Percentiles rank a stretch among this genome's conserved stretches.
phyloP scores from a whole-genome alignment of 2,888 invertebrate species.

The Dysmachus trigonus region DNA sequence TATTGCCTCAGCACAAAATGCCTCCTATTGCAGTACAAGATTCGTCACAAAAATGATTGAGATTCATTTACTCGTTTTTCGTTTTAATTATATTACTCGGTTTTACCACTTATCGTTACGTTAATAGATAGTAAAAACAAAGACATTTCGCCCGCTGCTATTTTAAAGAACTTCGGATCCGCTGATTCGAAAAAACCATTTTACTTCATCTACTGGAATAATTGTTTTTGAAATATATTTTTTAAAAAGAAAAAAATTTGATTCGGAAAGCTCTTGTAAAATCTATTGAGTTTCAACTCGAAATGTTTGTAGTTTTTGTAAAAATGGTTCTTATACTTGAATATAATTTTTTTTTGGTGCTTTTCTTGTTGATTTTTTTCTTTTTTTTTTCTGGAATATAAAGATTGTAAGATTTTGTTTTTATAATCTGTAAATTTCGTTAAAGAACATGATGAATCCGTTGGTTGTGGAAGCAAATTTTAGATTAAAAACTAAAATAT shows the following conservation, averaged over 20 bases:
- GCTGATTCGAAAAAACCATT: not conserved
- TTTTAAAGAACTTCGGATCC: not conserved
- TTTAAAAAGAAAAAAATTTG: not conserved
- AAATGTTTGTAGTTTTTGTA: not conserved
- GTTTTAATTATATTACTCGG: slow-evolving; percentile 21
- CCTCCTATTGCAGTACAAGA: not conserved
- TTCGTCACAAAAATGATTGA: slow-evolving; percentile 17
- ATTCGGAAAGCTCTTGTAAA: slow-evolving; percentile 6
- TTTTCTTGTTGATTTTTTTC: not conserved
- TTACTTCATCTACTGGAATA: not conserved
- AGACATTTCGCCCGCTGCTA: not conserved
- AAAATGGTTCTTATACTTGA: not conserved
- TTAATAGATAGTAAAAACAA: not conserved
- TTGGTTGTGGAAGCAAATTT: not conserved
- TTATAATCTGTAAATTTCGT: not conserved
- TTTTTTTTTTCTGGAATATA: not conserved
- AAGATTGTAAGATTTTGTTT: not conserved
- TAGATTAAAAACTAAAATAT: not conserved
- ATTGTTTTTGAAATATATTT: not conserved
- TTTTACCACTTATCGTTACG: not conserved
- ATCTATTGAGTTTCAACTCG: not conserved
- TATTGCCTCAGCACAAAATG: slow-evolving; percentile 32
- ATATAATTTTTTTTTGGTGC: not conserved
- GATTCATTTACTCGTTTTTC: slow-evolving; percentile 3
- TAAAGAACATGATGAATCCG: not conserved